Percentiles rank a stretch among this genome's conserved stretches.
Conservation (phyloP, 2,888 invertebrate species). For the Andrena marginata region DNA sequence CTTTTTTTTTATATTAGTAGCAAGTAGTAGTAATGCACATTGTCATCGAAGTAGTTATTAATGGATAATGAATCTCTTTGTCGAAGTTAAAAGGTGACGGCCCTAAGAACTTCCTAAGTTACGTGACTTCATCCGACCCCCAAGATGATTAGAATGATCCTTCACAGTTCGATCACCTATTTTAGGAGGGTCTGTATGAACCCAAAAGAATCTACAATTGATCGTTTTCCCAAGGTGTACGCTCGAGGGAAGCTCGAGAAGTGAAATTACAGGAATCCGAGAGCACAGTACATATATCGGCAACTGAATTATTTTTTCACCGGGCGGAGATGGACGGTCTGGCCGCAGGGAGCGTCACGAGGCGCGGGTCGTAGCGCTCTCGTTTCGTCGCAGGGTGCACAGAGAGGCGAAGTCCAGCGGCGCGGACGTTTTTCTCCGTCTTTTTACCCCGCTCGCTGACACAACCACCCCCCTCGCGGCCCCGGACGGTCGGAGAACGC, state of each 20-base stretch:
- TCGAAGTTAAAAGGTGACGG: too few species aligned
- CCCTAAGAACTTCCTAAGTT: neutral
- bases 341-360: neutral
- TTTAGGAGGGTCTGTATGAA: neutral
- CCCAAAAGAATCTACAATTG: neutral
- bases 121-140: neutral
- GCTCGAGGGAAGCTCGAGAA: slow-evolving; percentile 8
- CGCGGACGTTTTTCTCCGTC: slow-evolving; percentile 15
- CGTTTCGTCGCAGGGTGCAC: slow-evolving; percentile 5
- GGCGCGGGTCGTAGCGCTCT: neutral
- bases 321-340: neutral
- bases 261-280: neutral
- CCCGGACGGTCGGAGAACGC: slow-evolving; percentile 12
- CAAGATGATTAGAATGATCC: neutral
- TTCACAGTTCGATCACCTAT: neutral
- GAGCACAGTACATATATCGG: neutral
- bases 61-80: too few species aligned
- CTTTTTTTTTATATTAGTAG: too few species aligned
- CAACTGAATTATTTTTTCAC: slow-evolving; percentile 48
- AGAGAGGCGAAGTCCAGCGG: slow-evolving; percentile 14
- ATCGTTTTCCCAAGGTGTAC: slow-evolving; percentile 1
- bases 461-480: slow-evolving; percentile 10
- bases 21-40: too few species aligned
- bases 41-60: too few species aligned
- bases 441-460: slow-evolving; percentile 40